Conservation (phyloP, 1,140 invertebrate species). For the Drosophila nigromelanica region DNA sequence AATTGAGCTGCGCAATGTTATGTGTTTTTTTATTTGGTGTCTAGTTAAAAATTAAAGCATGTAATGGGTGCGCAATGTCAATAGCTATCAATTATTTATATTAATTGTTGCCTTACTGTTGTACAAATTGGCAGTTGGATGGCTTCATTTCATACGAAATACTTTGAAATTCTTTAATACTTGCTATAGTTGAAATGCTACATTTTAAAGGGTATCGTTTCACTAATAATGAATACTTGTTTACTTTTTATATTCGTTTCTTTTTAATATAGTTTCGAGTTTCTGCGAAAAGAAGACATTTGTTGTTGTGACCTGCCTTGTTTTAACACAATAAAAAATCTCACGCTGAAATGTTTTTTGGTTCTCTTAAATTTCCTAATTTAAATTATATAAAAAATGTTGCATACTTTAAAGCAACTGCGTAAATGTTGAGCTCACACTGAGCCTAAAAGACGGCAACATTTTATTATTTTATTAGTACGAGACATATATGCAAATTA, state of each 20-base stretch:
- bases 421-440: background rate
- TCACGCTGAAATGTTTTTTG: no score
- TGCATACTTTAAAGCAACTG: conserved; percentile 8
- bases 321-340: no score
- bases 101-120: conserved; percentile 12
- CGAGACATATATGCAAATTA: no score
- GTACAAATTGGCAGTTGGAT: background rate
- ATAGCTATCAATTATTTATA: conserved; percentile 26
- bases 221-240: no score
- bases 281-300: no score
- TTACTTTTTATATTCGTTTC: no score
- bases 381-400: background rate
- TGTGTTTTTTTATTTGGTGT: background rate
- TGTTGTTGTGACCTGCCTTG: no score
- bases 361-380: background rate
- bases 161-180: background rate
- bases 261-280: no score
- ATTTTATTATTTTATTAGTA: background rate
- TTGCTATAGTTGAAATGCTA: background rate
- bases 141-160: background rate
- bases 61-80: conserved; percentile 13
- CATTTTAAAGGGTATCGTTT: background rate
- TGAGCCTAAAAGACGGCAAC: conserved; percentile 15
- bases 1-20: conserved; percentile 19
- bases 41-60: background rate